Conservation (phyloP, 1,140 invertebrate species). For the Drosophila rufa region DNA sequence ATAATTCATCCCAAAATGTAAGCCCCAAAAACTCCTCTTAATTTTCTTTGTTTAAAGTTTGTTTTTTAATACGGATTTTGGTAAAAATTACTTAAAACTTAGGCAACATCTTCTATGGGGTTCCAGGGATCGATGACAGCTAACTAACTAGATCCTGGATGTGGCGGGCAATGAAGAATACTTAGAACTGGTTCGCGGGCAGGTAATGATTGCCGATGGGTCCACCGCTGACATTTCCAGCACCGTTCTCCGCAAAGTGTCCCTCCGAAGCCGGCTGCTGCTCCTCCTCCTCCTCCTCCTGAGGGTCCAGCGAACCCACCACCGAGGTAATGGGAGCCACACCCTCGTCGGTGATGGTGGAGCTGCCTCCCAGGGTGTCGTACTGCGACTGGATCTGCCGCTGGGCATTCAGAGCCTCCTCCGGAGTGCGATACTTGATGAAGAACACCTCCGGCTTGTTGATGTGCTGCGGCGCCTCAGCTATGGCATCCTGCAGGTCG, state of each 20-base stretch:
- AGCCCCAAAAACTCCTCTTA: not conserved
- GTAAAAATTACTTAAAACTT: slow-evolving; percentile 41
- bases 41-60: not conserved
- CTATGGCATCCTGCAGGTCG: slow-evolving; percentile 92
- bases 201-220: slow-evolving; percentile 66
- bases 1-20: not conserved
- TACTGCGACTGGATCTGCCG: slow-evolving; percentile 83
- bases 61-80: slow-evolving; percentile 39
- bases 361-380: slow-evolving; percentile 76
- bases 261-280: slow-evolving; percentile 43
- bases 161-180: slow-evolving; percentile 67
- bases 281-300: slow-evolving; percentile 73
- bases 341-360: slow-evolving; percentile 81
- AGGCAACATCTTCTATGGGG: slow-evolving; percentile 2
- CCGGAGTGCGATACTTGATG: slow-evolving; percentile 89
- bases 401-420: slow-evolving; percentile 84
- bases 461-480: slow-evolving; percentile 86
- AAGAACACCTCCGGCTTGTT: slow-evolving; percentile 88
- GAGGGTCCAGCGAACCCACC: slow-evolving; percentile 74
- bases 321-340: slow-evolving; percentile 81
- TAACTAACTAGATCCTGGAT: slow-evolving; percentile 74
- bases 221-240: slow-evolving; percentile 36
- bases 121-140: slow-evolving; percentile 41
- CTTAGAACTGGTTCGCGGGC: slow-evolving; percentile 78
- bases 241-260: slow-evolving; percentile 42